A percentile compares a stretch with the other conserved stretches of the same genome.
Evolutionary conservation across 2,888 invertebrate genomes (phyloP).

Genomic region (Himalopsyche kuldschensis): DNA sequence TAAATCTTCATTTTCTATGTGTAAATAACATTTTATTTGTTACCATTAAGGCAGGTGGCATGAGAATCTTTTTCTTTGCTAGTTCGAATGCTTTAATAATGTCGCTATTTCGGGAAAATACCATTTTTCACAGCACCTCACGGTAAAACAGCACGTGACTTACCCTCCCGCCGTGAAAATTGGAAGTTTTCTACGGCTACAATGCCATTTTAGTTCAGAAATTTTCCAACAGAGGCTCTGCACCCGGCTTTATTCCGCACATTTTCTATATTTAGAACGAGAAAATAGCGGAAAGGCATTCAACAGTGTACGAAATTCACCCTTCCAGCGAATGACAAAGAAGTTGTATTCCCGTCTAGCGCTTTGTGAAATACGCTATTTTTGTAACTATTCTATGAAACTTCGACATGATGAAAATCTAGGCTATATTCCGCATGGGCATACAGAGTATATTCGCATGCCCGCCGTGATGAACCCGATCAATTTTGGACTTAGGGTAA

Average conservation of each 20-base stretch:
- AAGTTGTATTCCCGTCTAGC: neutral
- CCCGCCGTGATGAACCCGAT: neutral
- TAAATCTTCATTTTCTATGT: too few species aligned
- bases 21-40: too few species aligned
- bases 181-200: neutral
- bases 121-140: neutral
- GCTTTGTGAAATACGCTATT: neutral
- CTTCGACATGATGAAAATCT: neutral
- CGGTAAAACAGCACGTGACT: neutral
- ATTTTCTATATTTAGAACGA: neutral
- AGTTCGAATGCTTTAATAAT: neutral
- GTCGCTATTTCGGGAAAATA: neutral
- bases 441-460: neutral
- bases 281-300: neutral
- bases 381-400: neutral
- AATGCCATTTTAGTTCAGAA: neutral
- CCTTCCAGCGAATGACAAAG: neutral
- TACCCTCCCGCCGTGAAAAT: neutral
- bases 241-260: neutral
- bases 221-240: neutral
- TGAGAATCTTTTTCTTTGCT: neutral
- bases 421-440: neutral
- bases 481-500: neutral
- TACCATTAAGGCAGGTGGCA: too few species aligned
- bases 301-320: neutral